Evolutionary conservation across 2,797 vertebrate genomes (phyloP).

Genomic region (Saxicola maurus): DNA sequence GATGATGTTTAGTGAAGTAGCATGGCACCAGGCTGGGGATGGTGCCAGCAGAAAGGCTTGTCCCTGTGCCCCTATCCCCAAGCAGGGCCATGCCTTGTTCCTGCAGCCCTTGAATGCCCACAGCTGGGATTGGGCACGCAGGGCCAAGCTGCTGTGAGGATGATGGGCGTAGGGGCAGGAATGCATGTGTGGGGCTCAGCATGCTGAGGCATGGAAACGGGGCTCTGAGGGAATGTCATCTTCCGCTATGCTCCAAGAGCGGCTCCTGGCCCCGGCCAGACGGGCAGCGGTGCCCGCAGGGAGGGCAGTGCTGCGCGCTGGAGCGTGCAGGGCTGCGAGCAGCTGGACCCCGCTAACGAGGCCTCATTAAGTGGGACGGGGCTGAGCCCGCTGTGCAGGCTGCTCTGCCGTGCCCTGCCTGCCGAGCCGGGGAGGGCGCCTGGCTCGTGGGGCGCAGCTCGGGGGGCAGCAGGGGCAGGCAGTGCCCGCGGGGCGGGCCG

Average conservation of each 20-base stretch:
- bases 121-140: accelerated
- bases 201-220: background rate
- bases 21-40: background rate
- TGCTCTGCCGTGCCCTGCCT: background rate
- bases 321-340: conserved; percentile 35
- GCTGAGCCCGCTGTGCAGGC: background rate
- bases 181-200: background rate
- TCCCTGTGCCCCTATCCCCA: background rate
- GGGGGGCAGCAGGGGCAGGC: background rate
- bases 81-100: accelerated
- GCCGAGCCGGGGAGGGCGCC: background rate
- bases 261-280: background rate
- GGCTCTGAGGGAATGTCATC: background rate
- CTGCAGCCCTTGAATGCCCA: background rate
- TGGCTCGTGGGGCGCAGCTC: background rate
- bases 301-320: background rate
- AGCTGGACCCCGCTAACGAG: conserved; percentile 79
- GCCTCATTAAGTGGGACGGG: conserved; percentile 69
- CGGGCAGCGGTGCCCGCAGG: background rate
- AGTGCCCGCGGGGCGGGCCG: background rate
- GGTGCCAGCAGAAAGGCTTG: background rate
- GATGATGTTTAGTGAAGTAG: background rate
- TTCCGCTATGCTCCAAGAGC: background rate
- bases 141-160: accelerated
- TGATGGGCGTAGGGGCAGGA: background rate